Conservation (phyloP, 2,113 vertebrate species). For the Fregata magnificens region DNA sequence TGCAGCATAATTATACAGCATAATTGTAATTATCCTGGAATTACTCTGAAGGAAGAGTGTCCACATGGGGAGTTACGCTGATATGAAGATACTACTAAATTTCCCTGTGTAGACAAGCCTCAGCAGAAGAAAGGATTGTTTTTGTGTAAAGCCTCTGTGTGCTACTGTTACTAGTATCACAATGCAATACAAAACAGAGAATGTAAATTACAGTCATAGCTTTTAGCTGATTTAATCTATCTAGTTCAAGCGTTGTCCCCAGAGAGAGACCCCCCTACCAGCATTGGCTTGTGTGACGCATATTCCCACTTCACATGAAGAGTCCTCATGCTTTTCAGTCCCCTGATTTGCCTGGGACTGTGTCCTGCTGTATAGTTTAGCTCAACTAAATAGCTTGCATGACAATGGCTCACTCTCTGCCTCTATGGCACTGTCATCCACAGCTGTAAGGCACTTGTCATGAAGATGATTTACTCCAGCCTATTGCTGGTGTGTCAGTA, state of each 20-base stretch:
- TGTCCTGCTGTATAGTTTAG: background rate
- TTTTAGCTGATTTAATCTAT: constrained; percentile 48
- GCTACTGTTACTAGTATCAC: background rate
- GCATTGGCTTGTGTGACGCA: background rate
- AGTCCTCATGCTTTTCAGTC: background rate
- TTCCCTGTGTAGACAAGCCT: background rate
- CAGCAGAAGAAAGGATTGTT: background rate
- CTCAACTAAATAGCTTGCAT: background rate
- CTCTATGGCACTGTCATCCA: background rate
- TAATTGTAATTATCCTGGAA: constrained; percentile 47
- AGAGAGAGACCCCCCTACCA: constrained; percentile 15
- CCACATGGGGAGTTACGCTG: background rate
- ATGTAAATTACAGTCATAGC: constrained; percentile 29
- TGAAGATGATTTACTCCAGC: background rate
- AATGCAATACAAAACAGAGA: constrained; percentile 9
- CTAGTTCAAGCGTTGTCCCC: background rate
- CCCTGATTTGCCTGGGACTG: background rate
- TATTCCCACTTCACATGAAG: constrained; percentile 11
- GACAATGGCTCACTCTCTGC: background rate
- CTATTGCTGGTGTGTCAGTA: background rate
- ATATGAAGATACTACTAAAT: constrained; percentile 14
- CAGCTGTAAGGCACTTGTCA: background rate
- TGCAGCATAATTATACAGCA: constrained; percentile 1
- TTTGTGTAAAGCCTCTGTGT: background rate
- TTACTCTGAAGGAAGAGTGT: constrained; percentile 33